Conservation (phyloP, 2,888 invertebrate species). For the Drosophila robusta region DNA sequence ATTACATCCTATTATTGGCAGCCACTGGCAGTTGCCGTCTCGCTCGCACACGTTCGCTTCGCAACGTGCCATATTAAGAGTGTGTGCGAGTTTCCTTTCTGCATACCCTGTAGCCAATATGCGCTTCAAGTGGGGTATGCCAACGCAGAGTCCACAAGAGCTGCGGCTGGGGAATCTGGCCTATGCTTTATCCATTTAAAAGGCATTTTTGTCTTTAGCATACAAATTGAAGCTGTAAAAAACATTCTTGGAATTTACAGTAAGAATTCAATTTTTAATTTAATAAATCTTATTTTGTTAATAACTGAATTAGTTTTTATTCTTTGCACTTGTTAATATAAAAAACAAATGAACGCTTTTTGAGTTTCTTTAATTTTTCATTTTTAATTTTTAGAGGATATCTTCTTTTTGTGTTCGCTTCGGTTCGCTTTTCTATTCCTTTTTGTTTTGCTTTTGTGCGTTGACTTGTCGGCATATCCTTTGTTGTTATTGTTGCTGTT, state of each 20-base stretch:
- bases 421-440: not conserved
- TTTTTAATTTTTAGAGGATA: not conserved
- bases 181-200: too few species aligned
- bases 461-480: slow-evolving; percentile 40
- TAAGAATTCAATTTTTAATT: too few species aligned
- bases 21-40: slow-evolving; percentile 17
- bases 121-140: not conserved
- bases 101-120: not conserved
- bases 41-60: slow-evolving; percentile 8
- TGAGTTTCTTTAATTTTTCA: too few species aligned
- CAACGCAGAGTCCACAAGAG: too few species aligned
- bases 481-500: slow-evolving; percentile 57
- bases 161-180: too few species aligned
- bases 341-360: too few species aligned
- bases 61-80: not conserved
- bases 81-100: slow-evolving; percentile 2
- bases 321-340: too few species aligned
- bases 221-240: too few species aligned
- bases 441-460: slow-evolving; percentile 25
- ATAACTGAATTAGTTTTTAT: too few species aligned
- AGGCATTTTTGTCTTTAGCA: too few species aligned
- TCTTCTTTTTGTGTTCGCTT: not conserved
- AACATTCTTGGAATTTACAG: too few species aligned
- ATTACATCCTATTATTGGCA: slow-evolving; percentile 40
- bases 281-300: too few species aligned